Conservation (phyloP, 1,140 invertebrate genomes). For the Ephestia elutella region DNA sequence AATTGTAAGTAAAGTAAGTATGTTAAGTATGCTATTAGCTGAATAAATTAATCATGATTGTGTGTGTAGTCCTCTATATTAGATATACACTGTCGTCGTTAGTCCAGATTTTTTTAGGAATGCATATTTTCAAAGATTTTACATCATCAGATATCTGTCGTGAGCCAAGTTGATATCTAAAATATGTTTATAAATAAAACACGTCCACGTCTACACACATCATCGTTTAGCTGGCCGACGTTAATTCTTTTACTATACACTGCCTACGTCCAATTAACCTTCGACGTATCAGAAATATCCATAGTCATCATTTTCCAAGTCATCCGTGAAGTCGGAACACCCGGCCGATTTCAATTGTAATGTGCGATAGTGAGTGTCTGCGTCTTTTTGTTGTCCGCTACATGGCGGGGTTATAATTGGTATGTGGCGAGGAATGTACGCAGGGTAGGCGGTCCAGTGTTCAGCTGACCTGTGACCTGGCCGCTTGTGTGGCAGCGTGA, state of each 20-base stretch:
- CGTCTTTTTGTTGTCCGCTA: not conserved
- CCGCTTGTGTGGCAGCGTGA: conserved; percentile 38
- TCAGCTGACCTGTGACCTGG: conserved; percentile 53
- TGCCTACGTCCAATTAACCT: conserved; percentile 66
- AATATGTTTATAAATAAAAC: conserved; percentile 15
- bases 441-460: conserved; percentile 43
- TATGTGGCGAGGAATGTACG: conserved; percentile 44
- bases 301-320: conserved; percentile 56
- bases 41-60: too few species aligned
- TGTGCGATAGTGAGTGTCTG: conserved; percentile 14
- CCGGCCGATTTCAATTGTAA: not conserved
- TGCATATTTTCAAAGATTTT: too few species aligned
- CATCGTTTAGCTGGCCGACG: conserved; percentile 37
- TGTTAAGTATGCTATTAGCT: too few species aligned
- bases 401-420: conserved; percentile 36
- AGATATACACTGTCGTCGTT: too few species aligned
- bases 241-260: conserved; percentile 61
- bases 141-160: too few species aligned
- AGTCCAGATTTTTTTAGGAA: too few species aligned
- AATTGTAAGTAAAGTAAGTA: too few species aligned
- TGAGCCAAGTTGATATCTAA: not conserved
- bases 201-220: conserved; percentile 13
- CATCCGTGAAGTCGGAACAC: conserved; percentile 28
- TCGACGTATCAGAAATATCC: conserved; percentile 56
- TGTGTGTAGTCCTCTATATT: too few species aligned